Evolutionary conservation across 2,113 vertebrate genomes (phyloP).

Genomic region (Petroica traversi): DNA sequence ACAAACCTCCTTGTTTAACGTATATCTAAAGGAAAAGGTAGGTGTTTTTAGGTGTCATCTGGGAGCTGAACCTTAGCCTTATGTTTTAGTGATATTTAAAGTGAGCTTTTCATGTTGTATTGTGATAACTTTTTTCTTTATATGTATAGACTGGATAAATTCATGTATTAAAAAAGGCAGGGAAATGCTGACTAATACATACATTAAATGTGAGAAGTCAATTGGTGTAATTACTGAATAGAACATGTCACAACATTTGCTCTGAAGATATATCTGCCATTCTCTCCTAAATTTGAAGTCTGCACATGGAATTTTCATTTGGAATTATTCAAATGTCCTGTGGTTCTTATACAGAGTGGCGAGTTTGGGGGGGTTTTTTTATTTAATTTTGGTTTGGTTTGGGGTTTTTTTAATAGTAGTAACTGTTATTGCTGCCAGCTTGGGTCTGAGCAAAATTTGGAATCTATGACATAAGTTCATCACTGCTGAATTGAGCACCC

Average conservation of each 20-base stretch:
- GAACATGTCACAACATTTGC: no score
- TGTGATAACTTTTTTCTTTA: neutral
- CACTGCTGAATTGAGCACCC: neutral
- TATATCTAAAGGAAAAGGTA: neutral
- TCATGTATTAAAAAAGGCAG: neutral
- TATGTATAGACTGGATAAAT: neutral
- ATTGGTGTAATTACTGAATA: neutral
- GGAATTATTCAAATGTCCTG: neutral
- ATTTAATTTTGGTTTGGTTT: neutral
- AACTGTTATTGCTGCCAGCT: neutral
- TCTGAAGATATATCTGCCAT: no score
- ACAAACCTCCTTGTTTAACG: neutral
- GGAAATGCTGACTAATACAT: accelerated
- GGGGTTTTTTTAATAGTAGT: neutral
- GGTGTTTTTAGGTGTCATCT: neutral
- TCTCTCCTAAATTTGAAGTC: neutral
- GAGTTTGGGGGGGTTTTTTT: accelerated
- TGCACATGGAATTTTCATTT: neutral
- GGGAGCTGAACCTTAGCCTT: neutral
- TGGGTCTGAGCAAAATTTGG: neutral
- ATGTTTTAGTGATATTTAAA: neutral
- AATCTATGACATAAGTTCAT: neutral
- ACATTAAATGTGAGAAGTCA: neutral
- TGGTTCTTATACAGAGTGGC: neutral
- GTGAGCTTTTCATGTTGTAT: neutral